These are phyloP conservation scores for Mesembrinibis cayennensis DNA, from an alignment of 2,113 vertebrate species.

Conservation along the genomic window DNA sequence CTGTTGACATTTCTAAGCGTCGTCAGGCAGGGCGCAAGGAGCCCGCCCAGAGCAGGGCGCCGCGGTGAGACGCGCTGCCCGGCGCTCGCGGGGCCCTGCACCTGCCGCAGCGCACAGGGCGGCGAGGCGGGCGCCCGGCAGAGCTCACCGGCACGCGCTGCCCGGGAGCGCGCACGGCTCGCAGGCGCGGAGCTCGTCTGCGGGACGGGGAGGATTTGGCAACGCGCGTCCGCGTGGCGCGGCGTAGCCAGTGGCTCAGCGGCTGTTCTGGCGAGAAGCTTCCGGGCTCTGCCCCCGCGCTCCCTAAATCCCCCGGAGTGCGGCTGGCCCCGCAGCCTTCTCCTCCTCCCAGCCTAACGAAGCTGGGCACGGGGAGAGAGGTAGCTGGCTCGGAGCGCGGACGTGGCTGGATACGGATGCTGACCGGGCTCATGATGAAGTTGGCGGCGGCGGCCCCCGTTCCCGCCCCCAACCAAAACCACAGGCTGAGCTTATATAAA, in stretches of 20 bases:
- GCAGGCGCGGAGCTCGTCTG: background rate
- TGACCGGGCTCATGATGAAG: background rate
- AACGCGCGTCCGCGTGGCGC: accelerated
- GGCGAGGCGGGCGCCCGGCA: background rate
- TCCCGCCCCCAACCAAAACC: background rate
- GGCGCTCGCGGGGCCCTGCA: background rate
- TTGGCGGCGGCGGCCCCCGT: too few relatives aligned
- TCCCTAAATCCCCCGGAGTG: too few relatives aligned
- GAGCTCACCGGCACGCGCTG: too few relatives aligned
- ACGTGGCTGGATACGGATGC: background rate
- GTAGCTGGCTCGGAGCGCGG: background rate
- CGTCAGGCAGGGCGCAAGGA: background rate
- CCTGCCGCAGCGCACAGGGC: background rate
- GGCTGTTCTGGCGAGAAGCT: background rate
- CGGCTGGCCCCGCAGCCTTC: background rate
- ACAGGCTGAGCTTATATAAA: background rate
- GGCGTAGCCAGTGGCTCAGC: background rate
- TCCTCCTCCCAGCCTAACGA: background rate
- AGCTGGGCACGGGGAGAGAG: background rate
- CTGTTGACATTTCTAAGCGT: background rate
- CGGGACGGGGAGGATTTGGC: background rate
- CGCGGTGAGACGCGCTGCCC: too few relatives aligned
- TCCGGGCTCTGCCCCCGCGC: background rate
- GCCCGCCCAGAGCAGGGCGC: background rate
- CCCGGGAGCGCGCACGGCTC: background rate